These are phyloP conservation scores for Mayetiola destructor DNA, from an alignment of 2,888 invertebrate genomes.

Conservation along the genomic window DNA sequence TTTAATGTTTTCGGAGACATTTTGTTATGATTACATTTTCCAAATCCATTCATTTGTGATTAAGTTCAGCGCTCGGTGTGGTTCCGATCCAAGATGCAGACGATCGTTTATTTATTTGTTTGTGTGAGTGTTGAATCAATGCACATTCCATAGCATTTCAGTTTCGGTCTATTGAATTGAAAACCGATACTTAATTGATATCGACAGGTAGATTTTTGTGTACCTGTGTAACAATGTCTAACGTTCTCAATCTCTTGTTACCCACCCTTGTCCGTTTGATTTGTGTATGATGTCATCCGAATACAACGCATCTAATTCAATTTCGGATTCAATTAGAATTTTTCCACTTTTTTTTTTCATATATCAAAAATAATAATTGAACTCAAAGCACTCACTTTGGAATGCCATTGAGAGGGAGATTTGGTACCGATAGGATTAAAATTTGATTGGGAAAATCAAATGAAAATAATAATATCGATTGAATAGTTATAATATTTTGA, in stretches of 20 bases:
- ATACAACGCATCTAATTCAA: neutral
- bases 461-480: too few relatives aligned
- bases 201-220: neutral
- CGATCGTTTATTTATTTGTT: too few relatives aligned
- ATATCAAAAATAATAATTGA: neutral
- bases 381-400: neutral
- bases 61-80: too few relatives aligned
- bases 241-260: neutral
- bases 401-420: neutral
- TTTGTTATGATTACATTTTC: neutral
- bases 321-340: neutral
- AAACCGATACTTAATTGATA: neutral
- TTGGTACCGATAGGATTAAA: too few relatives aligned
- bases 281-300: neutral
- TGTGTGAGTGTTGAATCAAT: too few relatives aligned
- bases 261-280: too few relatives aligned
- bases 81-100: too few relatives aligned
- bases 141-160: neutral
- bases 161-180: neutral
- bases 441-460: too few relatives aligned
- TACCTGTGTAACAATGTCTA: neutral
- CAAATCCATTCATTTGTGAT: neutral
- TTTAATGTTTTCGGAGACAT: conserved; percentile 5
- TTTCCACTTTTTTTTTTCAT: too few relatives aligned
- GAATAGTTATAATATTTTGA: too few relatives aligned